Evolutionary conservation across 2,888 invertebrate species (phyloP).

Genomic region (Cacoxenus indagator): DNA sequence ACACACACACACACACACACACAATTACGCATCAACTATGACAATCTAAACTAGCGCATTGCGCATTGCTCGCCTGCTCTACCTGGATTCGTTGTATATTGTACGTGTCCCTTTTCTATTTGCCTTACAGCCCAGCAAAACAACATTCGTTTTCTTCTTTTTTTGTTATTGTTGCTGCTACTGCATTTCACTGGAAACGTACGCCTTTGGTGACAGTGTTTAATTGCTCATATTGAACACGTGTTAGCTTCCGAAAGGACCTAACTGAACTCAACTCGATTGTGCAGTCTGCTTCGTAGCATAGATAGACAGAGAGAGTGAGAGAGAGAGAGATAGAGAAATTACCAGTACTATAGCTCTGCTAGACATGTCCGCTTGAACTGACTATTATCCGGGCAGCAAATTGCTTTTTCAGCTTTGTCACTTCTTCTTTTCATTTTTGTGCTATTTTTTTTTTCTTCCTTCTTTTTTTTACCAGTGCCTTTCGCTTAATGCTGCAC

Average conservation of each 20-base stretch:
- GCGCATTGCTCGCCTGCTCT: no score
- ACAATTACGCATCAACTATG: no score
- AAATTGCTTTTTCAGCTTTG: slow-evolving; percentile 63
- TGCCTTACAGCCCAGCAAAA: neutral
- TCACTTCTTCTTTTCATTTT: slow-evolving; percentile 47
- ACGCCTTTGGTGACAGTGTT: slow-evolving; percentile 52
- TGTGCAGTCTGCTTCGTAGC: neutral
- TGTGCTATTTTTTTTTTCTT: slow-evolving; percentile 46
- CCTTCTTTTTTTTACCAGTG: slow-evolving; percentile 37
- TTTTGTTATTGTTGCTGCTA: neutral
- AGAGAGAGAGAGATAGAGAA: slow-evolving; percentile 19
- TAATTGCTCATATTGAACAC: slow-evolving; percentile 64
- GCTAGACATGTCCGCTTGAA: slow-evolving; percentile 35
- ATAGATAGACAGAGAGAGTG: neutral
- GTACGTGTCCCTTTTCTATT: no score
- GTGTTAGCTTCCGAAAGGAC: slow-evolving; percentile 43
- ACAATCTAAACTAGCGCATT: no score
- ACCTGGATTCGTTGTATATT: no score
- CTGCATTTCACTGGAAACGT: neutral
- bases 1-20: no score
- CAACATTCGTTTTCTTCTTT: neutral
- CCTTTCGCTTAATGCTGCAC: slow-evolving; percentile 51
- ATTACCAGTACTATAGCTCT: neutral
- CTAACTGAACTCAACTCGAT: neutral
- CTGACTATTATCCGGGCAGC: slow-evolving; percentile 51